A percentile compares a stretch with the other conserved stretches of the same genome.
These are phyloP conservation scores for Rhizomys pruinosus DNA, from an alignment of 2,113 vertebrate species.

Conservation along the genomic window DNA sequence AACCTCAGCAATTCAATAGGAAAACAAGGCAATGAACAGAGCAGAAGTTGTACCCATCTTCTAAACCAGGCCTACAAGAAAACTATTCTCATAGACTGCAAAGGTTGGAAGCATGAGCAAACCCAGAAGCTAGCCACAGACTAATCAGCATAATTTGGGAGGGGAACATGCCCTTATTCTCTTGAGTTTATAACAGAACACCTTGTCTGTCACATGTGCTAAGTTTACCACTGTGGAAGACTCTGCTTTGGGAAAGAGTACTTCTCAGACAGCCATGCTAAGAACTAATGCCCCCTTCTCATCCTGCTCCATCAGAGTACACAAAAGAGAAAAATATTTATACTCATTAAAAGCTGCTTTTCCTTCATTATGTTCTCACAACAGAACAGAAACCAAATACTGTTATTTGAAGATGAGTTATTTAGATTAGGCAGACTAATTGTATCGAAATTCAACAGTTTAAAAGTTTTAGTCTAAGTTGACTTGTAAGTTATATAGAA, in stretches of 20 bases:
- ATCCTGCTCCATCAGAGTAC: not conserved
- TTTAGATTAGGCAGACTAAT: conserved; percentile 9
- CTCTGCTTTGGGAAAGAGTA: not conserved
- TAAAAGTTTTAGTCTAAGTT: not conserved
- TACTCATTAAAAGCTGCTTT: not conserved
- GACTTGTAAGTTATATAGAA: not conserved
- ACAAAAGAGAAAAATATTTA: not conserved
- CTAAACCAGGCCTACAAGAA: not conserved
- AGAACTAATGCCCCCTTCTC: no score
- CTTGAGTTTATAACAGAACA: not conserved
- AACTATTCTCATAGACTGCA: not conserved
- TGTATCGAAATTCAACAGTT: not conserved
- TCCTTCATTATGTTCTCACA: not conserved
- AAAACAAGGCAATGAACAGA: not conserved
- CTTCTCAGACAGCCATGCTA: not conserved
- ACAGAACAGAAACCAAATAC: not conserved
- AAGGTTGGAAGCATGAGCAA: not conserved
- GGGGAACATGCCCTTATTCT: not conserved
- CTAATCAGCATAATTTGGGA: not conserved
- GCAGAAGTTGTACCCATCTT: not conserved
- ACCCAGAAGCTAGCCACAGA: not conserved
- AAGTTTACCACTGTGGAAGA: not conserved
- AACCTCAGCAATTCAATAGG: not conserved
- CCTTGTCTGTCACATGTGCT: not conserved
- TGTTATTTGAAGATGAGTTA: not conserved